Evolutionary conservation across 1,140 invertebrate species (phyloP), one percentile per base, ranked within the genome.

Genomic region (Drosophila pallidifrons): DNA sequence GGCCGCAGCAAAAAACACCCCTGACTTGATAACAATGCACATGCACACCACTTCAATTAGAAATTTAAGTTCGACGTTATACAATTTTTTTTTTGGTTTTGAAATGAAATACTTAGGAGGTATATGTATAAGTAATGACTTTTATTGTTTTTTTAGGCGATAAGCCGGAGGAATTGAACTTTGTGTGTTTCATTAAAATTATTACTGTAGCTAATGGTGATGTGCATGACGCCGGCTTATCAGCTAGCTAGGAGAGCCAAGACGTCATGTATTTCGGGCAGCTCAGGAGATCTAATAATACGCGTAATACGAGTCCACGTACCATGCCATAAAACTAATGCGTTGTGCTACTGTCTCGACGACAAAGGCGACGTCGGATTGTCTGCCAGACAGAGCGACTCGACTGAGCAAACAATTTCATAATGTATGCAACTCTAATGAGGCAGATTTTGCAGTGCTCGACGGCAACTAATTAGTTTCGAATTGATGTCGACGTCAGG

Each of bases 121-220:
- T 55, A 71, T 61, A 13, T 51, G 16, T 38, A 57, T 11, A 59
- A 32, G 7, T 28, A 15, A 10, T 54, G 28, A 8, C 8, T 35
- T 54, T 54, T 7, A 25, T 25, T 25, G 3, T 25, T 38, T 38
- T 16, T 38, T 55, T 55, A 0, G n/a, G 30, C 43, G 79, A 82
- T 87, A 82, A 79, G 68, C 65, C 38, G 0, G 11, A 35, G 35
- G 15, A 55, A 72, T 54, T 64, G 79, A 74, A 71, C 73, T 79
- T 64, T 77, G 73, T 67, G 63, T 54, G 69, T 89, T 88, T 83
- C 77, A 88, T 88, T 89, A 88, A 83, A 83, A 78, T 88, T 88
- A 78, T 81, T 77, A 72, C 80, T 81, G 35, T 83, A 83, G 49
- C 55, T 49, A 72, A 49, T 57, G 70, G 55, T 47, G 55, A 45